Base-by-base conservation (phyloP, 2,113 vertebrate species). In the Diphyllodes magnificus region DNA sequence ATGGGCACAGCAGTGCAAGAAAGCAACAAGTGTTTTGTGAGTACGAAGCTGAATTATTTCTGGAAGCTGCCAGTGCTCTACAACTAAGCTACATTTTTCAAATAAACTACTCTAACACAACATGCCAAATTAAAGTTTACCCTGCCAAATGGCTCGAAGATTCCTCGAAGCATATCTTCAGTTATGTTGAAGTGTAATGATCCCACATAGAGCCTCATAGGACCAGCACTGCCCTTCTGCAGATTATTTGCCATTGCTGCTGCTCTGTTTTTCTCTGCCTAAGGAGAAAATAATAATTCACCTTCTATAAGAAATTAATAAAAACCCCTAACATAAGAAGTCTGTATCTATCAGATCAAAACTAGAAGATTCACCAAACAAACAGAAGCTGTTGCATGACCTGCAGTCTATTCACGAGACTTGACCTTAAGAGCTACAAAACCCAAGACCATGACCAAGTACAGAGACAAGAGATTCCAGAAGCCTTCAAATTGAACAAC, bases 191-290 rank as follows among this genome's bases (percentile, higher is more conserved):
- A 99, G 93, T 99, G 99, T 88, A 99, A 97, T 0, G 99, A 99
- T 51, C 99, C 99, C 27, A 99, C 98, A 89, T 99, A 99, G 28
- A 99, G 98, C 71, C 99, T 97, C 99, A 99, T 99, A 2, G 99
- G 99, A 33, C 99, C 99, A 37, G 98, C 97, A 45, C 97, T 98
- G 82, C 98, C 99, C 89, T 99, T 99, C 96, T 99, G 99, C 44
- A 99, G 97, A 90, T 98, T 99, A 96, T 98, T 99, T 92, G 99
- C 99, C 96, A 99, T 98, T 59, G 99, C 99, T 57, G 99, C 99
- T 57, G 99, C 99, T 97, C 99, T 98, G 96, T 99, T 99, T 96
- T 99, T 99, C 96, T 99, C 99, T 54, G 99, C 99, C 99, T 99
- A 68, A 30, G 24, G 88, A 22, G 96, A 89, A 73, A 23, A 81